phyloP scores from a whole-genome alignment of 2,888 invertebrate species.

The Phalangium opilio region DNA sequence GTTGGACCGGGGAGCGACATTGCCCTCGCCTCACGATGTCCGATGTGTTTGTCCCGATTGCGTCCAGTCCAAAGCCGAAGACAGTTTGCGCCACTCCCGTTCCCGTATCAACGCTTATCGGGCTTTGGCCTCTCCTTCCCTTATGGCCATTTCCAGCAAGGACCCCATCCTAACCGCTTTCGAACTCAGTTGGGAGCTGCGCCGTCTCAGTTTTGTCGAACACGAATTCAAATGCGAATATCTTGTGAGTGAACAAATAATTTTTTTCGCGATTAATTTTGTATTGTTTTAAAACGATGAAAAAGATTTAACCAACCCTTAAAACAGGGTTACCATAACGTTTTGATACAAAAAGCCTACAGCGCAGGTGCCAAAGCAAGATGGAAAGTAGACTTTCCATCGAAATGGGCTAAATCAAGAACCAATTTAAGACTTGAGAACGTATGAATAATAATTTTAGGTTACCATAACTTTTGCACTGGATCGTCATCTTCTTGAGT shows the following conservation, averaged over 20 bases:
- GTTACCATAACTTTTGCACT: too few relatives aligned
- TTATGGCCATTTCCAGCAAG: slow-evolving; percentile 90
- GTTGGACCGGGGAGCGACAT: slow-evolving; percentile 79
- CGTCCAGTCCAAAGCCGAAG: slow-evolving; percentile 74
- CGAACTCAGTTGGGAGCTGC: slow-evolving; percentile 91
- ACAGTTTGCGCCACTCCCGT: slow-evolving; percentile 84
- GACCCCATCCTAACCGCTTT: slow-evolving; percentile 97
- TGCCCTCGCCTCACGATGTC: slow-evolving; percentile 90
- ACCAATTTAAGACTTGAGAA: too few relatives aligned
- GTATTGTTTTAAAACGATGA: too few relatives aligned
- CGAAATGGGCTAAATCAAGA: too few relatives aligned
- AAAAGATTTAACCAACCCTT: too few relatives aligned
- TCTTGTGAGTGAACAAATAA: slow-evolving; percentile 36
- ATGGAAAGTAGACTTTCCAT: too few relatives aligned
- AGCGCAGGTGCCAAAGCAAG: too few relatives aligned
- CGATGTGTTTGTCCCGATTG: slow-evolving; percentile 91
- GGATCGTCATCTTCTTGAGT: too few relatives aligned
- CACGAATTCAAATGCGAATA: slow-evolving; percentile 95
- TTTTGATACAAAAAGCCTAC: too few relatives aligned
- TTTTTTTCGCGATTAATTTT: too few relatives aligned
- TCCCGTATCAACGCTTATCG: slow-evolving; percentile 95
- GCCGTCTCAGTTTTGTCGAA: slow-evolving; percentile 84
- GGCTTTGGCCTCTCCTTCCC: slow-evolving; percentile 85
- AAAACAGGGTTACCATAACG: too few relatives aligned
- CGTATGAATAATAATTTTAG: too few relatives aligned